Conservation (phyloP, 30 jellyfish, hydroid and myxozoan genomes). For the Chrysaora quinquecirrha region DNA sequence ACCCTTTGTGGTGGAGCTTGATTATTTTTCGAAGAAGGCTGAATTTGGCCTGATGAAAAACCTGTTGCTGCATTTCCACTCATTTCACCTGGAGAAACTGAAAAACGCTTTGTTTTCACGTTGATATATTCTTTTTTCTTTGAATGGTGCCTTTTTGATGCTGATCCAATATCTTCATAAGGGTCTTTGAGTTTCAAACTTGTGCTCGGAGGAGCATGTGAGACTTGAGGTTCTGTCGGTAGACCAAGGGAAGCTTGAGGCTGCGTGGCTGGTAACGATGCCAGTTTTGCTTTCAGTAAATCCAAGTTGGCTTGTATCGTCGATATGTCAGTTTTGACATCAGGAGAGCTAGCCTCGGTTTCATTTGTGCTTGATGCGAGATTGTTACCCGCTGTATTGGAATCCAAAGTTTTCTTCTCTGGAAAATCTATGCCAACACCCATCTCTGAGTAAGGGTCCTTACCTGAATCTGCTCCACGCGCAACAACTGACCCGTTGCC, state of each 20-base stretch:
- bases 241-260: not conserved
- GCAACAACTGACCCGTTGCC: constrained; percentile 51
- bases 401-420: constrained; percentile 30
- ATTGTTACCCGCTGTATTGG: too few relatives aligned
- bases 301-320: not conserved
- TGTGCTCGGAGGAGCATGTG: constrained; percentile 9
- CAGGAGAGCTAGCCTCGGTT: not conserved
- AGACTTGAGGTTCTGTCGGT: not conserved
- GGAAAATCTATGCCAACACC: constrained; percentile 61
- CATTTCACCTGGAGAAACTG: constrained; percentile 1
- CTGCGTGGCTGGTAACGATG: not conserved
- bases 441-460: constrained; percentile 67
- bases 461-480: not conserved
- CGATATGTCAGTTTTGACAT: not conserved
- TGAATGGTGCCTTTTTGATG: constrained; percentile 17
- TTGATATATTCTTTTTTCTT: constrained; percentile 9
- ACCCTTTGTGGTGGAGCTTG: constrained; percentile 1
- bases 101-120: not conserved
- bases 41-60: not conserved
- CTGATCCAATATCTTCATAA: constrained; percentile 61
- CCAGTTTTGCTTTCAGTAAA: not conserved
- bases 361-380: not conserved
- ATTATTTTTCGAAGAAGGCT: not conserved
- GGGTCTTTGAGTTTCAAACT: constrained; percentile 66
- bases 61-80: constrained; percentile 52